phyloP scores from a whole-genome alignment of 2,113 vertebrate genomes.

The Paracanthobrama guichenoti region DNA sequence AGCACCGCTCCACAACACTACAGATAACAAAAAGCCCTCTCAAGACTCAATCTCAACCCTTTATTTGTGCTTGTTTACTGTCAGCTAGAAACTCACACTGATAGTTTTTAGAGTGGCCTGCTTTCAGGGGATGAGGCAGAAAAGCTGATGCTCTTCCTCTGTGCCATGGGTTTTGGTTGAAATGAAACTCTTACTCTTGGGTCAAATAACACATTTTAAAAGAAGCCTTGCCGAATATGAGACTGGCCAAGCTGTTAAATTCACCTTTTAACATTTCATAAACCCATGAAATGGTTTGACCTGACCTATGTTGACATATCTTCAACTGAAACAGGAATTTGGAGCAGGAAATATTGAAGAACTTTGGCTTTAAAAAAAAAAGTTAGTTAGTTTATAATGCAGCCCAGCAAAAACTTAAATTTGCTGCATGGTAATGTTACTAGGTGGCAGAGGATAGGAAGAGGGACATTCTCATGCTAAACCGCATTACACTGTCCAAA shows the following conservation, averaged over 20 bases:
- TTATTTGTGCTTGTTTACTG: slow-evolving; percentile 44
- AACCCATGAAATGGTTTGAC: slow-evolving; percentile 24
- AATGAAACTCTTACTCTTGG: slow-evolving; percentile 18
- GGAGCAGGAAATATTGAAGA: background rate
- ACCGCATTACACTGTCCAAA: too few species aligned
- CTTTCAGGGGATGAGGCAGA: slow-evolving; percentile 40
- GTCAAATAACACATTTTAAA: slow-evolving; percentile 32
- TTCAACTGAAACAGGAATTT: background rate
- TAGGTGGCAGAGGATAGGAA: too few species aligned
- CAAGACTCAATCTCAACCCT: slow-evolving; percentile 42
- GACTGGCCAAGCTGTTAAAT: slow-evolving; percentile 2
- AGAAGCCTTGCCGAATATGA: background rate
- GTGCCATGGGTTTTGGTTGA: slow-evolving; percentile 11
- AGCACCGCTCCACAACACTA: slow-evolving; percentile 16
- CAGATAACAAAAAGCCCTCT: slow-evolving; percentile 44
- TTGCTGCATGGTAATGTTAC: background rate
- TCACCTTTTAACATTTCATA: slow-evolving; percentile 12
- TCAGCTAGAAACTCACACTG: slow-evolving; percentile 13
- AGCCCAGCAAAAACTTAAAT: background rate
- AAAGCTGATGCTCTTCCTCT: slow-evolving; percentile 32
- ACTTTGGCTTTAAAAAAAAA: background rate
- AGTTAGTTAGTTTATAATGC: background rate
- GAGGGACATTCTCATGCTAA: too few species aligned
- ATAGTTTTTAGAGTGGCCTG: slow-evolving; percentile 18
- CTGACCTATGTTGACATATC: slow-evolving; percentile 15